Base-by-base conservation (phyloP, 2,113 vertebrate genomes). In the Melanerpes formicivorus region DNA sequence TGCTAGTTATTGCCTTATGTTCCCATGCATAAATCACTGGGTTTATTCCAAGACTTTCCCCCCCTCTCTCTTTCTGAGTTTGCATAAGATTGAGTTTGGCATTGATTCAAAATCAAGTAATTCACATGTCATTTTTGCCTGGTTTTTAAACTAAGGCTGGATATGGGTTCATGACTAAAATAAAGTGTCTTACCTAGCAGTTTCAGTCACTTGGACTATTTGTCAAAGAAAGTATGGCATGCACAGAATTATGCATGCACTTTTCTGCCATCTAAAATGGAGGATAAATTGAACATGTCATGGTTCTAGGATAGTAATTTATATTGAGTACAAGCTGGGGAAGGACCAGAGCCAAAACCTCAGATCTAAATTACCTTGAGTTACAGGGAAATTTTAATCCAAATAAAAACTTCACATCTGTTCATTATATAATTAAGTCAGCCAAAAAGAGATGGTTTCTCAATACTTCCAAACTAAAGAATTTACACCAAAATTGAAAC, bases 61-160 rank as follows among this genome's bases (percentile, higher is more conserved):
- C 48, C 25, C 32, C 64, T 67, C 65, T 77, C 76, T 58, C 72
- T 94, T 30, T 93, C 71, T 92, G 59, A 95, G 87, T 69, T 90
- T 96, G 76, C 74, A 13, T 27, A 80, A 55, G 58, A 93, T 67
- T 95, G 84, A 93, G 96, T 87, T 93, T 97, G 95, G 93, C 94
- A 86, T 60, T 95, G 88, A 92, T 83, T 95, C 94, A 96, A 96
- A 93, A 75, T 83, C 79, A 95, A 96, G 91, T 97, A 96, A 97
- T 95, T 97, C 85, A 95, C 93, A 85, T 83, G 56, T 88, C 42
- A 56, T 58, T 96, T 92, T 96, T 96, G 54, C 88, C 80, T 74
- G 73, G 70, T 96, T 91, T 96, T 95, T 97, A 96, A 96, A 96
- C 25, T 96, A 78, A 29, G 29, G 63, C 86, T 94, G 92, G 75